A percentile compares a stretch with the other conserved stretches of the same genome.
Evolutionary conservation across 2,113 vertebrate genomes (phyloP).

Genomic region (Ranitomeya variabilis): DNA sequence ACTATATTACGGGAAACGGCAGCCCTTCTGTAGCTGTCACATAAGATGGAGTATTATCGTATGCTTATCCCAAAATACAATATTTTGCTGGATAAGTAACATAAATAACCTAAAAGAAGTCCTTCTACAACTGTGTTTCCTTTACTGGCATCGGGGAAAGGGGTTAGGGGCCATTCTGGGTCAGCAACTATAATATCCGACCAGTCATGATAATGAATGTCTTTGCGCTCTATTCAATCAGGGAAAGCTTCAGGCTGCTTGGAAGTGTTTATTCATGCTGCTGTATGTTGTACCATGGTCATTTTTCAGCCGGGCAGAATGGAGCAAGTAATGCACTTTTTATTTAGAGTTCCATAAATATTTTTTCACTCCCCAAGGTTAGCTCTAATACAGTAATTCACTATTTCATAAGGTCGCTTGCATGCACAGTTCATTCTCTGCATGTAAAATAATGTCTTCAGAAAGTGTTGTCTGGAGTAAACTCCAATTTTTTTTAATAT

Average conservation of each 20-base stretch:
- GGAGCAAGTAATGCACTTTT: constrained; percentile 42
- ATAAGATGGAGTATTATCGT: background rate
- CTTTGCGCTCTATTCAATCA: constrained; percentile 41
- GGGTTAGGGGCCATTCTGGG: constrained; percentile 24
- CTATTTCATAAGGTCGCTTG: constrained; percentile 13
- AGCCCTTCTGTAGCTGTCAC: background rate
- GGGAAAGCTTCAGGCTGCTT: constrained; percentile 44
- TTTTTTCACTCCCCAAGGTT: constrained; percentile 23
- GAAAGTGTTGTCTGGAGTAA: background rate
- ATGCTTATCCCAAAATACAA: background rate
- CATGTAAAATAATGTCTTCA: background rate
- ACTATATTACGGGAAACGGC: background rate
- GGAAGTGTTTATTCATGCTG: constrained; percentile 45
- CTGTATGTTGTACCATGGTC: constrained; percentile 41
- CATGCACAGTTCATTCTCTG: background rate
- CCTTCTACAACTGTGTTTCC: background rate
- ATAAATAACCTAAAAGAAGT: constrained; percentile 21
- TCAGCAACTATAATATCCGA: constrained; percentile 34
- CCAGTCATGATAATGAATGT: constrained; percentile 54
- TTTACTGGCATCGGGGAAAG: background rate
- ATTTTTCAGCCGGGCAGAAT: constrained; percentile 44
- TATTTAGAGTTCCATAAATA: constrained; percentile 48
- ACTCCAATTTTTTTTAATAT: background rate
- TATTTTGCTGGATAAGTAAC: background rate
- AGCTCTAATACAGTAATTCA: background rate